Percentiles rank a stretch among this genome's conserved stretches.
phyloP scores from a whole-genome alignment of 1,140 invertebrate genomes.

The Drosophila sp. region DNA sequence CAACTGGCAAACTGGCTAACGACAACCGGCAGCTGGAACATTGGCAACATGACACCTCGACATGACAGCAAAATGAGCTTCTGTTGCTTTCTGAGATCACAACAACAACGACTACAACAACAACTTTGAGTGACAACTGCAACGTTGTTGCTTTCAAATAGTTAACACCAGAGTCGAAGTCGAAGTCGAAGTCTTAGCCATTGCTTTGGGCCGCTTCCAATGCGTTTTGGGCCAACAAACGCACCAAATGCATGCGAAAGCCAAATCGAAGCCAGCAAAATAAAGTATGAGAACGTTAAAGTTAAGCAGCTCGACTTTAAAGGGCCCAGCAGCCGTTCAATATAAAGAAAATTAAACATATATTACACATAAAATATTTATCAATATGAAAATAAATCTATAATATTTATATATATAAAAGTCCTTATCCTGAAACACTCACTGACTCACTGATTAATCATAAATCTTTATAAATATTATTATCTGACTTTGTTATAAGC shows the following conservation, averaged over 20 bases:
- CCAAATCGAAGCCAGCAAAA: constrained; percentile 42
- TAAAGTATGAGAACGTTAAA: too few species aligned
- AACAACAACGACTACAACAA: constrained; percentile 29
- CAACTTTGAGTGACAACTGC: constrained; percentile 72
- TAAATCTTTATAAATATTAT: too few species aligned
- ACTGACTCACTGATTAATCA: too few species aligned
- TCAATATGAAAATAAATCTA: too few species aligned
- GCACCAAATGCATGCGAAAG: constrained; percentile 75
- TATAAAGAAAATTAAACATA: too few species aligned
- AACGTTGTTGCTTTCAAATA: constrained; percentile 74
- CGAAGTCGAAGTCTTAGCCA: constrained; percentile 33
- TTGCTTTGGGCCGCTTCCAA: constrained; percentile 17
- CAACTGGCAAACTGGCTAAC: constrained; percentile 14
- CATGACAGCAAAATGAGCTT: constrained; percentile 83
- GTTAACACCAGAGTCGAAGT: constrained; percentile 63
- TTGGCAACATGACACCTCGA: constrained; percentile 83
- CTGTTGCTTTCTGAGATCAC: constrained; percentile 72
- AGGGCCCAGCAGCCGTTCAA: too few species aligned
- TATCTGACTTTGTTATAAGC: too few species aligned
- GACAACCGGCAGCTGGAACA: constrained; percentile 63
- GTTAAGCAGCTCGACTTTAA: too few species aligned
- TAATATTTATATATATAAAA: too few species aligned
- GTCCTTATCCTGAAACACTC: too few species aligned
- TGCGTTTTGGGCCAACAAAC: constrained; percentile 32
- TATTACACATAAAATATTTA: too few species aligned